Evolutionary conservation across 2,888 invertebrate species (phyloP).

Genomic region (Sesia bembeciformis): DNA sequence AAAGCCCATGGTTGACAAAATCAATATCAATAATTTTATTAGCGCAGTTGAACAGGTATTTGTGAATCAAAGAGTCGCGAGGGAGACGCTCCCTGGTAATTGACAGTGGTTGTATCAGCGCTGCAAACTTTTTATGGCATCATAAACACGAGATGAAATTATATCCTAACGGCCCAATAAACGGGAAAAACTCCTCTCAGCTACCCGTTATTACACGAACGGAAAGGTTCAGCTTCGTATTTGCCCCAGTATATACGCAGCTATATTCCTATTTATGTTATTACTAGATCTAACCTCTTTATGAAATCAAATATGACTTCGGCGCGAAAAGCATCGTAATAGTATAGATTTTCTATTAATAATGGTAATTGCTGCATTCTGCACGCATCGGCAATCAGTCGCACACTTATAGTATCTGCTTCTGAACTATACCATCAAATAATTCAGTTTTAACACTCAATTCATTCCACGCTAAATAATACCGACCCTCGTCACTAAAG

Average conservation of each 20-base stretch:
- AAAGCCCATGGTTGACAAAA: neutral
- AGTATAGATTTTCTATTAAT: no score
- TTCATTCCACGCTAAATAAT: constrained; percentile 56
- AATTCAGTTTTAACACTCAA: constrained; percentile 51
- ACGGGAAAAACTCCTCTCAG: constrained; percentile 59
- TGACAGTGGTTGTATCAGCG: constrained; percentile 61
- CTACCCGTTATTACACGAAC: constrained; percentile 53
- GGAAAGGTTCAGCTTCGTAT: constrained; percentile 43
- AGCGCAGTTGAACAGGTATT: constrained; percentile 20
- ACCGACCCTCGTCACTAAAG: constrained; percentile 55
- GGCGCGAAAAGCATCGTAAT: no score
- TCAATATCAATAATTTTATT: constrained; percentile 10
- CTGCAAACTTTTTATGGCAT: constrained; percentile 63
- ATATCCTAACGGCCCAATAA: constrained; percentile 70
- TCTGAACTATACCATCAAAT: no score
- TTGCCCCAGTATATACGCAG: constrained; percentile 16
- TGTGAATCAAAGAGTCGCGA: constrained; percentile 27
- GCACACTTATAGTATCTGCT: no score
- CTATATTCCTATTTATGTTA: constrained; percentile 33
- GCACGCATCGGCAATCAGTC: no score
- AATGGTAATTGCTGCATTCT: no score
- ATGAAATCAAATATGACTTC: constrained; percentile 6
- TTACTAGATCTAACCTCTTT: constrained; percentile 15
- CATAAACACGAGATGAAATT: constrained; percentile 72
- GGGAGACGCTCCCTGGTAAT: constrained; percentile 33